Evolutionary conservation across 2,113 vertebrate species (phyloP).

Genomic region (Scolopax mira): DNA sequence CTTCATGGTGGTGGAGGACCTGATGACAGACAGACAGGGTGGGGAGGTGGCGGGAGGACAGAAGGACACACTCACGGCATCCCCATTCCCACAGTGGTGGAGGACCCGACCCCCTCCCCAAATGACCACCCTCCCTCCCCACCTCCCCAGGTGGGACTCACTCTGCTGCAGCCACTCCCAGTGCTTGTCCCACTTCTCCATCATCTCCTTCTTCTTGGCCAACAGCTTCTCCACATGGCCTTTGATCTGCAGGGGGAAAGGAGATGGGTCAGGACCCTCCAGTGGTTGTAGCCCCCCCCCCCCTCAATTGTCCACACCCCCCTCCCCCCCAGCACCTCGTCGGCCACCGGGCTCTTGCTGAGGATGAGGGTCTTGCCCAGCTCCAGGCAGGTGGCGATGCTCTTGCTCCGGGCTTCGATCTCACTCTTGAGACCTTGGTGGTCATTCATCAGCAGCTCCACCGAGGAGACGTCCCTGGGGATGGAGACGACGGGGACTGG

Average conservation of each 20-base stretch:
- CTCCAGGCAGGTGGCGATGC: conserved; percentile 84
- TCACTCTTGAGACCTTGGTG: conserved; percentile 93
- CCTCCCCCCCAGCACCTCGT: conserved; percentile 73
- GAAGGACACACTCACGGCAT: too few relatives aligned
- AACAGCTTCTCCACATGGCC: conserved; percentile 87
- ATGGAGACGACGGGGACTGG: background rate
- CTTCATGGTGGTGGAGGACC: too few relatives aligned
- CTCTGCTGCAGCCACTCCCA: conserved; percentile 94
- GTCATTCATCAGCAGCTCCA: conserved; percentile 95
- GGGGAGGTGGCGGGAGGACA: too few relatives aligned
- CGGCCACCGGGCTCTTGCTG: conserved; percentile 83
- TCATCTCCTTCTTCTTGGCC: conserved; percentile 85
- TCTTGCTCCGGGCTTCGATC: conserved; percentile 83
- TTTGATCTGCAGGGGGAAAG: conserved; percentile 77
- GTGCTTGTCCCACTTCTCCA: conserved; percentile 91
- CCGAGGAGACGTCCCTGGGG: conserved; percentile 89
- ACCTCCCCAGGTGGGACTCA: conserved; percentile 61
- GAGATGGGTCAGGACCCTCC: background rate
- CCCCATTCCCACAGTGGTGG: too few relatives aligned
- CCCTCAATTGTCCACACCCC: rapidly evolving
- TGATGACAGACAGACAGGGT: too few relatives aligned
- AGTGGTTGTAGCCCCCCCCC: rapidly evolving
- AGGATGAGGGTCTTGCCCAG: conserved; percentile 89
- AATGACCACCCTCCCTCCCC: background rate
- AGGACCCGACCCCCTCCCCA: background rate